These are phyloP conservation scores for Ptilonorhynchus violaceus DNA, from an alignment of 2,113 vertebrate genomes.

Conservation along the genomic window DNA sequence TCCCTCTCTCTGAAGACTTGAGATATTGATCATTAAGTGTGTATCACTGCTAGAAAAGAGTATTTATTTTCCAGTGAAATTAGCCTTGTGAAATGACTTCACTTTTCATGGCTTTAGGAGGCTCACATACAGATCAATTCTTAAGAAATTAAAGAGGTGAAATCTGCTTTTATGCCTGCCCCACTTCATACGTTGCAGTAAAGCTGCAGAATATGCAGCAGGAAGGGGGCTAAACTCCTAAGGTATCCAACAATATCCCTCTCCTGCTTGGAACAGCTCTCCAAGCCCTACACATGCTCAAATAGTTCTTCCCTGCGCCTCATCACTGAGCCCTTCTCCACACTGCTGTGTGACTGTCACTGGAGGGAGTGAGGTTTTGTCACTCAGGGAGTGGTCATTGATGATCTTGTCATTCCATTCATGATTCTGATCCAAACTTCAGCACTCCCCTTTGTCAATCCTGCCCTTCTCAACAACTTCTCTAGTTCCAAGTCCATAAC, in stretches of 20 bases:
- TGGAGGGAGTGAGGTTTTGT: not conserved
- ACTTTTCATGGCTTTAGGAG: not conserved
- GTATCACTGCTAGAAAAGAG: not conserved
- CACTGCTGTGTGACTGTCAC: not conserved
- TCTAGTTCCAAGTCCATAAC: not conserved
- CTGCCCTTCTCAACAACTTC: not conserved
- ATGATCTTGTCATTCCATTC: not conserved
- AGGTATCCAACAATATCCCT: not conserved
- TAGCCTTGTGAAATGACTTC: not conserved
- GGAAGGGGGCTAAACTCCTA: not conserved
- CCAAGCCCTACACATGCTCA: not conserved
- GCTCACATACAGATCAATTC: not conserved
- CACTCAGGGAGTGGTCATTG: not conserved
- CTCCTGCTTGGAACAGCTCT: not conserved
- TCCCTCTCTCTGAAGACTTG: not conserved
- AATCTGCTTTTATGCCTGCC: not conserved
- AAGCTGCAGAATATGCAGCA: not conserved
- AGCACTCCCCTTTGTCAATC: not conserved
- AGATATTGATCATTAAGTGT: not conserved
- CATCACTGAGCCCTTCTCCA: not conserved
- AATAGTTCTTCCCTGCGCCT: not conserved
- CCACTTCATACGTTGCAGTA: not conserved
- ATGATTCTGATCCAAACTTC: not conserved
- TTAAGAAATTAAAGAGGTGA: not conserved
- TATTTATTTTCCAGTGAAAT: not conserved